Percentiles rank a stretch among this genome's conserved stretches.
Conservation (phyloP, 2,888 invertebrate species). For the Rhingia rostrata region DNA sequence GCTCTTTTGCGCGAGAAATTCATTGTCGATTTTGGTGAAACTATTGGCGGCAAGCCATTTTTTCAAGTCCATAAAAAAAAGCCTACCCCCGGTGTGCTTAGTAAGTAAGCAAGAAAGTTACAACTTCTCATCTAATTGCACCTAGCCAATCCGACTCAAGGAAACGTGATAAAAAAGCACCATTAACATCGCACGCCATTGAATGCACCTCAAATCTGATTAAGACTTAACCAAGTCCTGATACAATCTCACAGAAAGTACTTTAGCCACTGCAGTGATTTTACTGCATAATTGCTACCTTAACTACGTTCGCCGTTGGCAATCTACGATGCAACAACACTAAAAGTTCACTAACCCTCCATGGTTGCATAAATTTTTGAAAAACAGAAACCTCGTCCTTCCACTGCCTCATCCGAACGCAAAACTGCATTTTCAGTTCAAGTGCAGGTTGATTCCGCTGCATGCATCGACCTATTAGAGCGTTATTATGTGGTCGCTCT, state of each 20-base stretch:
- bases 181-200: slow-evolving; percentile 22
- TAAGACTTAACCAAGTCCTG: slow-evolving; percentile 25
- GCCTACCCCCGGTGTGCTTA: too few species aligned
- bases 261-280: slow-evolving; percentile 33
- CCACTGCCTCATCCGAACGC: slow-evolving; percentile 1
- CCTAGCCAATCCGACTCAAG: not conserved
- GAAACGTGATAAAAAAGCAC: slow-evolving; percentile 8
- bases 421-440: slow-evolving; percentile 39
- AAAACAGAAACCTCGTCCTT: not conserved
- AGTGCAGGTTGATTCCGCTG: slow-evolving; percentile 47
- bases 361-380: slow-evolving; percentile 10
- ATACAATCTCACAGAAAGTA: slow-evolving; percentile 22
- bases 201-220: slow-evolving; percentile 11
- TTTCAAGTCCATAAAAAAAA: too few species aligned
- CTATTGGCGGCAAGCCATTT: too few species aligned
- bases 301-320: slow-evolving; percentile 5
- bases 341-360: slow-evolving; percentile 54
- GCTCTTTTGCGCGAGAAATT: too few species aligned
- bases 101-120: not conserved
- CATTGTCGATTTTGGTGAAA: too few species aligned
- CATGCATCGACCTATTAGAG: slow-evolving; percentile 22
- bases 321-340: slow-evolving; percentile 10
- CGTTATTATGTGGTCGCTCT: slow-evolving; percentile 50
- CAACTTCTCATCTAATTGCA: not conserved
- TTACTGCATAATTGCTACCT: slow-evolving; percentile 60